Conservation (phyloP, 2,797 vertebrate species). For the Rhinoraja longicauda region DNA sequence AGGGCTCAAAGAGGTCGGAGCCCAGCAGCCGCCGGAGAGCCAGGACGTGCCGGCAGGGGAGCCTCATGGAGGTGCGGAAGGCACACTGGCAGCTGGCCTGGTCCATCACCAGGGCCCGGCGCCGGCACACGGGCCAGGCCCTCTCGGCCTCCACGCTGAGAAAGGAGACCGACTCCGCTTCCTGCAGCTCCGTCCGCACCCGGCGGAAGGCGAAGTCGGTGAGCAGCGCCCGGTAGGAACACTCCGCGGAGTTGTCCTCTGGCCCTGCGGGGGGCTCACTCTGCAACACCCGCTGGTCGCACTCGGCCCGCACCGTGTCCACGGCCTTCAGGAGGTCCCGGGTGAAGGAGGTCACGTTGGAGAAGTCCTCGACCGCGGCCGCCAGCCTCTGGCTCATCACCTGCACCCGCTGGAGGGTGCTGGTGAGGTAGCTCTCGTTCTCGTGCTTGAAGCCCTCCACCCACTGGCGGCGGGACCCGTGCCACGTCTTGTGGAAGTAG, state of each 20-base stretch:
- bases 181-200: conserved; percentile 6
- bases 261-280: neutral
- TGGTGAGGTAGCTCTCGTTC: conserved; percentile 25
- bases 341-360: neutral
- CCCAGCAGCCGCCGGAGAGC: neutral
- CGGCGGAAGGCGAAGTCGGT: neutral
- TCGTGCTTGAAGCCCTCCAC: conserved; percentile 22
- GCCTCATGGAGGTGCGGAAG: conserved; percentile 14
- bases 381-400: neutral
- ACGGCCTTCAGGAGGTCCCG: neutral
- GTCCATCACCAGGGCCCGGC: neutral
- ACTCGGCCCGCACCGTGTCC: neutral
- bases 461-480: neutral
- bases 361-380: neutral
- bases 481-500: conserved; percentile 8
- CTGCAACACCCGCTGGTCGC: neutral
- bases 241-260: neutral
- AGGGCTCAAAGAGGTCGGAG: neutral
- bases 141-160: neutral
- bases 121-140: neutral
- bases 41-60: conserved; percentile 24
- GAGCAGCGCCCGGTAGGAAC: neutral
- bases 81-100: neutral
- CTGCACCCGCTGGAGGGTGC: neutral
- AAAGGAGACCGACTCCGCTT: neutral